These are phyloP conservation scores for Galerucella pusilla DNA, from an alignment of 2,888 invertebrate species.

Conservation along the genomic window DNA sequence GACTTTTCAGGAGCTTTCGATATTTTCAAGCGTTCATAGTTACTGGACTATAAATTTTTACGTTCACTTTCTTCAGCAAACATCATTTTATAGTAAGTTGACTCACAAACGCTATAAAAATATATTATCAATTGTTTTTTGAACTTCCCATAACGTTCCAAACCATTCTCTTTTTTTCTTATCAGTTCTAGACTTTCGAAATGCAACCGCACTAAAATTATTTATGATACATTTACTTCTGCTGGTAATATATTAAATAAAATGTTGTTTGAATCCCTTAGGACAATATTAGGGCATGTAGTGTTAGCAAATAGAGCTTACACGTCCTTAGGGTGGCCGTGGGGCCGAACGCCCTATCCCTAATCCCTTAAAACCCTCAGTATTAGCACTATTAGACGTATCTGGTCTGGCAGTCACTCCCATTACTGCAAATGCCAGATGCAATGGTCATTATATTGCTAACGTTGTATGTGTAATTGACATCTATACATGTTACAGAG, in stretches of 20 bases:
- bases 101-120: not conserved
- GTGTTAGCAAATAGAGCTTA: conserved; percentile 60
- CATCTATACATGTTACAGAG: conserved; percentile 38
- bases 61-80: not conserved
- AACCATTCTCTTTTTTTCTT: conserved; percentile 8
- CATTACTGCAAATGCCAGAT: conserved; percentile 57
- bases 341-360: conserved; percentile 49
- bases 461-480: conserved; percentile 45
- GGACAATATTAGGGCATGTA: conserved; percentile 61
- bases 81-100: not conserved
- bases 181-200: conserved; percentile 10
- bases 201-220: conserved; percentile 44
- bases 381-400: conserved; percentile 62
- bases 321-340: conserved; percentile 52
- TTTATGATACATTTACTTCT: conserved; percentile 52
- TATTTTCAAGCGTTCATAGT: too few species aligned
- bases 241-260: conserved; percentile 57
- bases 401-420: conserved; percentile 61
- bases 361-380: conserved; percentile 51
- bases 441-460: conserved; percentile 46
- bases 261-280: conserved; percentile 57
- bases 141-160: not conserved
- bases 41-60: too few species aligned
- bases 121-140: not conserved
- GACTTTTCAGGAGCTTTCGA: too few species aligned